phyloP scores from a whole-genome alignment of 2,888 invertebrate genomes.

The Athetis lepigone region DNA sequence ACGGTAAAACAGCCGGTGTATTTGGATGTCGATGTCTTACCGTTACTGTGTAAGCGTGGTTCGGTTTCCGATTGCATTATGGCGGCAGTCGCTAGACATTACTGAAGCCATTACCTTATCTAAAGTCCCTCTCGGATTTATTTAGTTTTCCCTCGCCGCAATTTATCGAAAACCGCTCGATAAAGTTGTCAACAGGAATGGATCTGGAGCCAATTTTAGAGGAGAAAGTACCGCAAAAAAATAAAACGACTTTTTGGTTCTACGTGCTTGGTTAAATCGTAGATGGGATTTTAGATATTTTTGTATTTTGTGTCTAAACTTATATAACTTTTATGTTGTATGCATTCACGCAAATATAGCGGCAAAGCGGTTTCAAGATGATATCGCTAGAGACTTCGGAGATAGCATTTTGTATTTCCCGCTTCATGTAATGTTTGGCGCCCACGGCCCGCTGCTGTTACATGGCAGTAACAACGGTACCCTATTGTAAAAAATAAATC shows the following conservation, averaged over 20 bases:
- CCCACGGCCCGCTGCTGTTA: conserved; percentile 1
- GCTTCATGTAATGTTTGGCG: conserved; percentile 28
- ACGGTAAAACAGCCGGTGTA: conserved; percentile 53
- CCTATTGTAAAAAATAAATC: conserved; percentile 5
- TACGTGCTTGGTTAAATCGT: conserved; percentile 71
- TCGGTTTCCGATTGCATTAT: conserved; percentile 88
- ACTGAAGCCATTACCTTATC: conserved; percentile 90
- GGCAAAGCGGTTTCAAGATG: conserved; percentile 44
- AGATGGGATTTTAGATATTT: conserved; percentile 65
- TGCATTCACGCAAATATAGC: conserved; percentile 43
- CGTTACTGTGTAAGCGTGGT: conserved; percentile 75
- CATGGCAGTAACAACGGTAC: conserved; percentile 1
- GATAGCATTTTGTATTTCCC: conserved; percentile 47
- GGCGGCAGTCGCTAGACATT: conserved; percentile 88
- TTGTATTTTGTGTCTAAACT: conserved; percentile 41
- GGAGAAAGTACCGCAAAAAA: conserved; percentile 81
- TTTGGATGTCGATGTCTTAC: conserved; percentile 59
- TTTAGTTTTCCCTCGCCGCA: conserved; percentile 90
- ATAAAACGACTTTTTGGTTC: conserved; percentile 80
- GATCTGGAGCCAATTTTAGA: conserved; percentile 89
- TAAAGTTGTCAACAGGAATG: conserved; percentile 90
- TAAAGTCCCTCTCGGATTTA: conserved; percentile 90
- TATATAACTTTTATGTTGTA: conserved; percentile 19
- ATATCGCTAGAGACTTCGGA: conserved; percentile 35
- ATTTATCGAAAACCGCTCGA: conserved; percentile 91